Evolutionary conservation across 2,888 invertebrate genomes (phyloP), one percentile per base, ranked within the genome.

Genomic region (Andrena bicolor): DNA sequence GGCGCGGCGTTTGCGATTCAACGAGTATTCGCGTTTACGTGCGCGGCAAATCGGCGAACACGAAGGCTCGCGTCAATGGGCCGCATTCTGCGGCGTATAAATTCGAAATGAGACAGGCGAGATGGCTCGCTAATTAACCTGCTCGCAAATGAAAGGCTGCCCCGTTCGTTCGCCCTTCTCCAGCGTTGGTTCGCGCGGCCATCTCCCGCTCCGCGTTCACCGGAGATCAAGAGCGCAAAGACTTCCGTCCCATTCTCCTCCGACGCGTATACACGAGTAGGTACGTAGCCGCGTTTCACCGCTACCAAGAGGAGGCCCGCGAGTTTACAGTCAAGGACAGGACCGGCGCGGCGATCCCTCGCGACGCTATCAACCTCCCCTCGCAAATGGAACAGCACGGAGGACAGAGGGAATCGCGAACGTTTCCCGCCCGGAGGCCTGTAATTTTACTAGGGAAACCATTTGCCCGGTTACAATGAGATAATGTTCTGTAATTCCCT

Each of bases 61-160:
- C 41, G 64, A 51, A 23, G 69, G 51, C 48, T 73, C 72, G 85
- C 89, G 85, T 89, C 89, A 87, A 88, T 89, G 84, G 85, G 82
- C 30, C 78, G 80, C 86, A 80, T 88, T 87, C 88, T 81, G 68
- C 88, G 73, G 87, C 72, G 87, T 88, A 90, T 90, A 91, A 90
- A 90, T 91, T 90, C 90, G 88, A 85, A 90, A 89, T 90, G 88
- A 90, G 90, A 90, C 90, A 87, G 86, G 74, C 85, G 84, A 85
- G 90, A 90, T 89, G 85, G 90, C 86, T 90, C 86, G 90, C 90
- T 91, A 90, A 91, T 91, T 90, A 91, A 90, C 89, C 90, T 90
- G 83, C 89, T 88, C 88, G 86, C 88, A 85, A 87, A 90, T 88
- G 88, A 90, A 90, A 83, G 78, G 73, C 75, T 82, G 58, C 53